These are phyloP conservation scores for Capromys pilorides DNA, from an alignment of 2,797 vertebrate species.

Conservation along the genomic window DNA sequence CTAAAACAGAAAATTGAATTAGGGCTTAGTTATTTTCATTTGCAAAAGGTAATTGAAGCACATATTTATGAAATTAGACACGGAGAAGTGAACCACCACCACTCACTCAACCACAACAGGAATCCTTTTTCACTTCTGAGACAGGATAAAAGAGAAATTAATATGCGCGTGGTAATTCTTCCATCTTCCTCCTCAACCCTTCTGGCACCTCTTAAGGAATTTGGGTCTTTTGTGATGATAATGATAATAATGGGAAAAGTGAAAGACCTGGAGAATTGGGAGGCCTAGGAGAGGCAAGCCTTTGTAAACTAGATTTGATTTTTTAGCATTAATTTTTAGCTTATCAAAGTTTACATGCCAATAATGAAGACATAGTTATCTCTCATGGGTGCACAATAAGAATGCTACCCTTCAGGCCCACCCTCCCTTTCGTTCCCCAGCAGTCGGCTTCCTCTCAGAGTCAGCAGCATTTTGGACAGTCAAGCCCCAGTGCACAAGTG, in stretches of 20 bases:
- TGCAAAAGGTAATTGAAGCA: constrained; percentile 68
- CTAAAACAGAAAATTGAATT: constrained; percentile 74
- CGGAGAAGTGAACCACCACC: constrained; percentile 37
- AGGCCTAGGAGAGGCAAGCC: neutral
- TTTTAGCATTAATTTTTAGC: neutral
- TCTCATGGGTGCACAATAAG: neutral
- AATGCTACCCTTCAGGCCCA: neutral
- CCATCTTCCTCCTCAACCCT: neutral
- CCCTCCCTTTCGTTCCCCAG: accelerated
- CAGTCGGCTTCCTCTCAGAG: neutral
- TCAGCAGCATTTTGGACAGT: neutral
- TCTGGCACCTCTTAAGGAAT: neutral
- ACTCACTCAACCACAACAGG: constrained; percentile 49
- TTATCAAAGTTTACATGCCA: neutral
- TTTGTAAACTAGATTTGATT: neutral
- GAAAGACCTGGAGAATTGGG: neutral
- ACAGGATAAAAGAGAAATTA: constrained; percentile 61
- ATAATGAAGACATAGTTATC: constrained; percentile 18
- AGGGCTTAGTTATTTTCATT: constrained; percentile 61
- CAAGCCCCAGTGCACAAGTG: neutral
- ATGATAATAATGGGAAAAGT: neutral
- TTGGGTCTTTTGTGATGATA: constrained; percentile 3
- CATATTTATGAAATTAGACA: constrained; percentile 71
- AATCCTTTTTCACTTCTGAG: constrained; percentile 52
- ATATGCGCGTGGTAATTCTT: constrained; percentile 18